A percentile compares a stretch with the other conserved stretches of the same genome.
Conservation (phyloP, 2,888 invertebrate species). For the Amphipyra tragopoginis region DNA sequence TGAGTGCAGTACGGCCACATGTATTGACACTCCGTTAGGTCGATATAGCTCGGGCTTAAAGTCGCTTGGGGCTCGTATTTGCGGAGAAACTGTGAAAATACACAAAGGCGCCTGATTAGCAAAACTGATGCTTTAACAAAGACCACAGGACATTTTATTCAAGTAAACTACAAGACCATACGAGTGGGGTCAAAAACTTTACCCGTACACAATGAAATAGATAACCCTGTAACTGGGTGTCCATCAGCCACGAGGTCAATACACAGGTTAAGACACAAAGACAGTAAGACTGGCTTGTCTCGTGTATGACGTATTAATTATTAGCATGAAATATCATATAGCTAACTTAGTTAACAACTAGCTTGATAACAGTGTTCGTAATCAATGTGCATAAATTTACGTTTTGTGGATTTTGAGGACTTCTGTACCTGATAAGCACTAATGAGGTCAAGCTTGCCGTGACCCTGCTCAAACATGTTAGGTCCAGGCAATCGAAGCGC, state of each 20-base stretch:
- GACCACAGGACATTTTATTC: not conserved
- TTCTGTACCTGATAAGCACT: slow-evolving; percentile 94
- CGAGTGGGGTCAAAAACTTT: not conserved
- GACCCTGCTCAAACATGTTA: slow-evolving; percentile 99
- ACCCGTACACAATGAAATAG: too few relatives aligned
- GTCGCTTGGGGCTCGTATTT: slow-evolving; percentile 91
- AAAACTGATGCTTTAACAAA: too few relatives aligned
- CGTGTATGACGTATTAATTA: too few relatives aligned
- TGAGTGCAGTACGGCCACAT: slow-evolving; percentile 99
- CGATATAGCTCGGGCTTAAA: slow-evolving; percentile 95
- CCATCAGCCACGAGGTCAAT: not conserved
- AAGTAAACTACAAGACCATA: not conserved
- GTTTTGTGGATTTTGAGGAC: too few relatives aligned
- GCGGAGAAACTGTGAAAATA: slow-evolving; percentile 82
- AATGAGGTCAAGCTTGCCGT: slow-evolving; percentile 97
- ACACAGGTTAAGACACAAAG: too few relatives aligned
- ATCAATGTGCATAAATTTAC: too few relatives aligned
- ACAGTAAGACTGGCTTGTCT: too few relatives aligned
- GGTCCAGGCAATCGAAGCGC: slow-evolving; percentile 95
- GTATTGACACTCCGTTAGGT: slow-evolving; percentile 98
- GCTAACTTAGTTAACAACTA: too few relatives aligned
- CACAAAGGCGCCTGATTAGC: too few relatives aligned
- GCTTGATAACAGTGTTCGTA: too few relatives aligned
- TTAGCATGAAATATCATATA: too few relatives aligned
- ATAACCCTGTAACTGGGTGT: too few relatives aligned